Evolutionary conservation across 2,797 vertebrate species (phyloP).

Genomic region (Choloepus didactylus): DNA sequence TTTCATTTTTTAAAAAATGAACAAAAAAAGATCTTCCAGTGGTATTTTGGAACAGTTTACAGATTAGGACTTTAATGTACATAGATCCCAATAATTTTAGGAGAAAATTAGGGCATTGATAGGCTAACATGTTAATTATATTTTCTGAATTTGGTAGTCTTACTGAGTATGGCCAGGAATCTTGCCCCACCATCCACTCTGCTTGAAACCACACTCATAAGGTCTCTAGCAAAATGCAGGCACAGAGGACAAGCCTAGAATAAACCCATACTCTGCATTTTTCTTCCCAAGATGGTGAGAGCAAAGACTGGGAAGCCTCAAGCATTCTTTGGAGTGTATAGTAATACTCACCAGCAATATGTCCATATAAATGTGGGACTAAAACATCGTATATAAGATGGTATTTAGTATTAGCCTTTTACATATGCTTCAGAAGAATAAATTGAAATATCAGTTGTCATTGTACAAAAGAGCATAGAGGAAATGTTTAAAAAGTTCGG

Average conservation of each 20-base stretch:
- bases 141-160: slow-evolving; percentile 20
- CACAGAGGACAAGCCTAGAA: neutral
- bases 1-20: slow-evolving; percentile 26
- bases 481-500: slow-evolving; percentile 58
- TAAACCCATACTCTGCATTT: neutral
- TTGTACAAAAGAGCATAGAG: neutral
- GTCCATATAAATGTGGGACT: neutral
- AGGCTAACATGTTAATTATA: neutral
- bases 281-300: neutral
- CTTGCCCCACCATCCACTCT: neutral
- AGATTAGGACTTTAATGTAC: neutral
- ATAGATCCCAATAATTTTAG: slow-evolving; percentile 13
- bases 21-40: neutral
- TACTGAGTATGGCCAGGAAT: neutral
- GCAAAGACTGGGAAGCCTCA: neutral
- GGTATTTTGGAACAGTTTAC: neutral
- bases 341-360: neutral
- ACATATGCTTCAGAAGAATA: slow-evolving; percentile 18
- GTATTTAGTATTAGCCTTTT: neutral
- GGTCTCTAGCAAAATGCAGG: neutral
- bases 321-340: neutral
- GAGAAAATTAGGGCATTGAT: neutral
- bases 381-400: neutral
- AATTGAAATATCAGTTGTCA: neutral
- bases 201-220: neutral